A percentile compares a stretch with the other conserved stretches of the same genome.
phyloP scores from a whole-genome alignment of 2,113 vertebrate genomes.

The Gadus chalcogrammus region DNA sequence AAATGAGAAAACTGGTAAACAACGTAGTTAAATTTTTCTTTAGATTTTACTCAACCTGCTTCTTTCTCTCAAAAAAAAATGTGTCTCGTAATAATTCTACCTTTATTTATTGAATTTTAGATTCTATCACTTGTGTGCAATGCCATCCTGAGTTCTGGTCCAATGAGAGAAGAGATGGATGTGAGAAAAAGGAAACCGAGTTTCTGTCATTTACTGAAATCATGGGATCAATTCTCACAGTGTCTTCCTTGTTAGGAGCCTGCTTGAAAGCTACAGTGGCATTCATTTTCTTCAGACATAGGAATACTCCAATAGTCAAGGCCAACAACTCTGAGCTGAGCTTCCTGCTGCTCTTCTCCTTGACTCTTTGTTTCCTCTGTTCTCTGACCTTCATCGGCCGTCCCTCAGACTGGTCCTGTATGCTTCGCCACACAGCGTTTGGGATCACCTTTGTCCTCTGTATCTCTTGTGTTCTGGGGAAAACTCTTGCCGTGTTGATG shows the following conservation, averaged over 20 bases:
- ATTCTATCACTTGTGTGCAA: constrained; percentile 58
- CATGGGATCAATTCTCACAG: constrained; percentile 59
- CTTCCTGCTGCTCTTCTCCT: constrained; percentile 66
- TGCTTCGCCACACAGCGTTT: constrained; percentile 65
- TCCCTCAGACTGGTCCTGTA: constrained; percentile 66
- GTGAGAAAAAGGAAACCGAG: constrained; percentile 58
- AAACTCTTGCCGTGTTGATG: constrained; percentile 66
- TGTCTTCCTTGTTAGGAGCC: constrained; percentile 53
- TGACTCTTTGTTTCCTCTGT: constrained; percentile 66
- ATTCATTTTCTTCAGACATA: constrained; percentile 60
- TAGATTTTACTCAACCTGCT: too few species aligned
- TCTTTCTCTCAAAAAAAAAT: too few species aligned
- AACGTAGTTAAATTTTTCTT: too few species aligned
- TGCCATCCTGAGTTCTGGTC: constrained; percentile 68
- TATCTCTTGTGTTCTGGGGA: constrained; percentile 64
- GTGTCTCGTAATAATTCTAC: neutral
- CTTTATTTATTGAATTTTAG: constrained; percentile 35
- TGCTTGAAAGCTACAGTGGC: constrained; percentile 48
- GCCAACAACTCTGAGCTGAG: constrained; percentile 65
- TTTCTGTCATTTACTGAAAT: constrained; percentile 62
- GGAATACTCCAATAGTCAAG: constrained; percentile 59
- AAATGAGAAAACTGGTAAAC: too few species aligned
- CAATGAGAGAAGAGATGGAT: constrained; percentile 54
- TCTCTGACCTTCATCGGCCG: constrained; percentile 65
- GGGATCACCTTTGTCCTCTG: constrained; percentile 69